Base-by-base conservation (phyloP, 2,797 vertebrate species). In the Lacerta bilineata region DNA sequence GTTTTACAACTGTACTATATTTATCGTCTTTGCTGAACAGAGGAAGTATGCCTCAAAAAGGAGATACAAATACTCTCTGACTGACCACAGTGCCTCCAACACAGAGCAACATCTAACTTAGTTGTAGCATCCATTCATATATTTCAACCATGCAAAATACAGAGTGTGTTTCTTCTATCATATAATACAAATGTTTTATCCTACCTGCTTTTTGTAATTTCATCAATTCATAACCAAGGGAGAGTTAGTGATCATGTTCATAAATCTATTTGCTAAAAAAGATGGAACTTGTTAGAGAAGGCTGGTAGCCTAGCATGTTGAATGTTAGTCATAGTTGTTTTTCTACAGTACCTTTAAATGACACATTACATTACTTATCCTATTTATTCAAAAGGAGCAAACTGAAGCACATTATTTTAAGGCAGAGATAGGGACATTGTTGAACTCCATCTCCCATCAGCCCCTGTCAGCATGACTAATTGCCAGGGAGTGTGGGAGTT, bases 1-100 rank as follows among this genome's bases (percentile, higher is more conserved):
- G 64, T 78, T 87, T 87, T 87, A 82, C 80, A 86, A 46, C 59
- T 69, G 5, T 55, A 71, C n/a, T 41, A 43, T 87, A 86, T 76
- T 85, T 64, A 88, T 27, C 50, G 50, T 55, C 27, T 59, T 84
- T 72, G 50, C 69, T 69, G 55, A 86, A 83, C 55, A 83, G 77
- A 89, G 77, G 69, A 66, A 75, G 46, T 43, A 20, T 39, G 46
- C 66, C 7, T 80, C n/a, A 55, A 87, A 86, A 87, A 64, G 61
- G 15, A 83, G 25, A 79, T 50, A 4, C 55, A 80, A 80, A 85
- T 75, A 68, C 0, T 80, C 85, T 64, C 55, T 80, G 25, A 20
- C 25, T 46, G 46, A 79, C 43, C 43, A 25, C 18, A 82, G 27
- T 46, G 59, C 39, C 23, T 87, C 9, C 79, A 80, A 89, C 33